Evolutionary conservation across 2,797 vertebrate species (phyloP), one percentile per base, ranked within the genome.

Genomic region (Gila robusta): DNA sequence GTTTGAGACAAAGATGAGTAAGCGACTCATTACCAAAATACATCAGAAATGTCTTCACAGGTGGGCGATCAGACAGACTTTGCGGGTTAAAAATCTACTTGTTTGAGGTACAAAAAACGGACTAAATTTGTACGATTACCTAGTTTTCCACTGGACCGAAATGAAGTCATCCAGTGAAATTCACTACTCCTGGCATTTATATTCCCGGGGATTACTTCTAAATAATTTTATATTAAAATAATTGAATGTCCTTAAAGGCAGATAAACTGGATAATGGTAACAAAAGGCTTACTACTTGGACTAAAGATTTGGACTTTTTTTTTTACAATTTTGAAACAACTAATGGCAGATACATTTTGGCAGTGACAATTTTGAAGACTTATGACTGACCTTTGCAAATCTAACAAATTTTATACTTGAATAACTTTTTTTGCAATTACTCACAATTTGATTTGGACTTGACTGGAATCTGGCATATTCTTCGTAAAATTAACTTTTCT

Each of bases 1-100:
- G 70, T 81, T 76, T 81, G 67, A 74, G 41, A 84, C 77, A 84
- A 76, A 59, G 66, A 79, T 67, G 44, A 76, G 56, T 64, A 66
- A 23, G 35, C 6, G 19, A 41, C 72, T 79, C 35, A 79, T 79
- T 85, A 71, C n/a, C n/a, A 79, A 85, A 71, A 85, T 71, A 71
- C 66, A 78, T 35, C 35, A 79, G 17, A 47, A 71, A 37, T n/a
- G 14, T 44, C 66, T 59, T 79, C 39, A 59, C 47, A 32, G 74
- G 66, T 14, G 37, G 5, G 39, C 19, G 14, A 62, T 79, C 26
- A 56, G 62, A 35, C 67, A 26, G 19, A 79, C 19, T 35, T 79
- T 62, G 44, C 41, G 44, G 32, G 44, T 49, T 79, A 54, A 78
- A 66, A 0, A 66, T 17, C 28, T 17, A 66, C 64, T 66, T 66